These are phyloP conservation scores for Tupaia chinensis DNA, from an alignment of 2,113 vertebrate genomes.

Conservation along the genomic window DNA sequence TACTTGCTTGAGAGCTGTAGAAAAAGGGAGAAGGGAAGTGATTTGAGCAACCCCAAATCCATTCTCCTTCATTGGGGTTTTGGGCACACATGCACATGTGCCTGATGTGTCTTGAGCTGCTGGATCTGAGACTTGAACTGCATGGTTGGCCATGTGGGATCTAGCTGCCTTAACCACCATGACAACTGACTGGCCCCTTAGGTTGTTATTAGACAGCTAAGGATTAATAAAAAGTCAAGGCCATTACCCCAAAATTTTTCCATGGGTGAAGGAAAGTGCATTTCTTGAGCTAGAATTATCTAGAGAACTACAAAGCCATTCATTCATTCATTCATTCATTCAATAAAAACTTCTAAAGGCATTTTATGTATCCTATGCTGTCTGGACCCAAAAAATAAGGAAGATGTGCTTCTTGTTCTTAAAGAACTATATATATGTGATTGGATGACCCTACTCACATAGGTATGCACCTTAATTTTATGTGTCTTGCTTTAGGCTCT, in stretches of 20 bases:
- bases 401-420: not conserved
- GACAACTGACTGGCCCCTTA: not conserved
- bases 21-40: too few species aligned
- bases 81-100: too few species aligned
- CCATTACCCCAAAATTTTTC: not conserved
- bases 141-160: too few species aligned
- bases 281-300: slow-evolving; percentile 43
- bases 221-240: slow-evolving; percentile 17
- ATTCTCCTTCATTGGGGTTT: too few species aligned
- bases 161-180: too few species aligned
- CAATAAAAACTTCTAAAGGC: not conserved
- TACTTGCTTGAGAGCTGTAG: too few species aligned
- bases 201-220: not conserved
- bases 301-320: not conserved
- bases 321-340: not conserved
- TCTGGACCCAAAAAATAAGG: not conserved
- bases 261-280: not conserved
- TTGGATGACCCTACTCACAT: not conserved
- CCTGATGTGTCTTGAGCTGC: too few species aligned
- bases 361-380: not conserved
- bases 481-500: not conserved
- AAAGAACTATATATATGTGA: not conserved
- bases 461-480: not conserved
- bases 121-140: too few species aligned
- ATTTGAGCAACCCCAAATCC: too few species aligned